A percentile compares a stretch with the other conserved stretches of the same genome.
Conservation (phyloP, 2,113 vertebrate genomes). For the Xenopus borealis region DNA sequence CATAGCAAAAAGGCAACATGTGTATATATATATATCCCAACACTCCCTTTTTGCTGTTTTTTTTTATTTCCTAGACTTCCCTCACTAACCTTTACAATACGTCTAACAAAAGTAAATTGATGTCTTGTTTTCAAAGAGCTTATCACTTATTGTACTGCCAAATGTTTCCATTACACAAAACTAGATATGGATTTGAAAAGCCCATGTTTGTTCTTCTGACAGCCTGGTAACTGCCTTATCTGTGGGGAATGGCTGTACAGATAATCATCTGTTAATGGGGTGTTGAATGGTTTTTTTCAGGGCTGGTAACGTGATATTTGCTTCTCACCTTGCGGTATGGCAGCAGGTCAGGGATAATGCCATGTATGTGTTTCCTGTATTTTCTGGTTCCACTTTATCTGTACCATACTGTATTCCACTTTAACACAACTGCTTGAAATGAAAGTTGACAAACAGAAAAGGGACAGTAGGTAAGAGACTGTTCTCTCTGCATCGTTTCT, state of each 20-base stretch:
- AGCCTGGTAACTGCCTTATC: slow-evolving; percentile 1
- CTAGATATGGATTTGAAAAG: background rate
- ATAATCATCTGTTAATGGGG: slow-evolving; percentile 21
- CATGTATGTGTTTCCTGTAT: background rate
- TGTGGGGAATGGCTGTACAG: slow-evolving; percentile 2
- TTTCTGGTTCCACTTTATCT: background rate
- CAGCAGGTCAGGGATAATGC: background rate
- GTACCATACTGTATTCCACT: no score
- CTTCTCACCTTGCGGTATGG: background rate
- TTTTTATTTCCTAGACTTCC: no score
- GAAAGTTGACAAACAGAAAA: no score
- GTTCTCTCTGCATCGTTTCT: no score
- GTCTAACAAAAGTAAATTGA: no score
- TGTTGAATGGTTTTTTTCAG: slow-evolving; percentile 1
- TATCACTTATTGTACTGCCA: background rate
- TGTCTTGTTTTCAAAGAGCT: no score
- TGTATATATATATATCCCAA: no score
- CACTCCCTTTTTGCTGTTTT: no score
- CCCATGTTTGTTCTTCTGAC: slow-evolving; percentile 13
- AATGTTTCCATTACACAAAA: slow-evolving; percentile 26
- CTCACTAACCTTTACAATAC: no score
- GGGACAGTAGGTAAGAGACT: no score
- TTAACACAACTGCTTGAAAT: no score
- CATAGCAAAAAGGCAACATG: no score
- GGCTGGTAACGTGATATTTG: background rate